Conservation (phyloP, 1,140 invertebrate species). For the Caenorhabditis briggsae region DNA sequence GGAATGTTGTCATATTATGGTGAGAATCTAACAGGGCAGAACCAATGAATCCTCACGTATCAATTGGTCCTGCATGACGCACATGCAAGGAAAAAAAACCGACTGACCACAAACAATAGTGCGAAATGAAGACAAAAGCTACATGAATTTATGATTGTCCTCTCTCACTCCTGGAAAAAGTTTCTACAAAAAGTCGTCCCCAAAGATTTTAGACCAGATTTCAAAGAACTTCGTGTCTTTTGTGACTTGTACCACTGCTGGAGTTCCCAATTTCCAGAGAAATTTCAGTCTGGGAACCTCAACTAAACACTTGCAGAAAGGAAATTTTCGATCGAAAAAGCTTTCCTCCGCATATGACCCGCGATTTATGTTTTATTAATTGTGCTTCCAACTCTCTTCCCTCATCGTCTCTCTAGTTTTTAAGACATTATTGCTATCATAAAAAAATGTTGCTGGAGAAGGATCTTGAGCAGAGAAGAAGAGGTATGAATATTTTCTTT, state of each 20-base stretch:
- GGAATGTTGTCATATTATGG: not conserved
- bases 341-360: slow-evolving; percentile 20
- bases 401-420: slow-evolving; percentile 33
- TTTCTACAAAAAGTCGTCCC: not conserved
- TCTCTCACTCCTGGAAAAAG: slow-evolving; percentile 37
- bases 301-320: not conserved
- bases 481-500: slow-evolving; percentile 48
- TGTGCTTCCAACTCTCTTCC: not conserved
- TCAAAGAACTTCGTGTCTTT: slow-evolving; percentile 35
- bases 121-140: slow-evolving; percentile 28
- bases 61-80: slow-evolving; percentile 18
- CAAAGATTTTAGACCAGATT: slow-evolving; percentile 37
- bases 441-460: not conserved
- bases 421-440: slow-evolving; percentile 25
- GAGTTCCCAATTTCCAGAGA: not conserved
- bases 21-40: not conserved
- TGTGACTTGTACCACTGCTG: not conserved
- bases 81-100: not conserved
- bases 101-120: slow-evolving; percentile 51
- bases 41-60: slow-evolving; percentile 27
- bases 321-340: not conserved
- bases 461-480: no score
- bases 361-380: slow-evolving; percentile 55
- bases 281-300: not conserved
- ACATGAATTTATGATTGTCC: slow-evolving; percentile 47